Evolutionary conservation across 2,888 invertebrate species (phyloP).

Genomic region (Drosophila setosimentum): DNA sequence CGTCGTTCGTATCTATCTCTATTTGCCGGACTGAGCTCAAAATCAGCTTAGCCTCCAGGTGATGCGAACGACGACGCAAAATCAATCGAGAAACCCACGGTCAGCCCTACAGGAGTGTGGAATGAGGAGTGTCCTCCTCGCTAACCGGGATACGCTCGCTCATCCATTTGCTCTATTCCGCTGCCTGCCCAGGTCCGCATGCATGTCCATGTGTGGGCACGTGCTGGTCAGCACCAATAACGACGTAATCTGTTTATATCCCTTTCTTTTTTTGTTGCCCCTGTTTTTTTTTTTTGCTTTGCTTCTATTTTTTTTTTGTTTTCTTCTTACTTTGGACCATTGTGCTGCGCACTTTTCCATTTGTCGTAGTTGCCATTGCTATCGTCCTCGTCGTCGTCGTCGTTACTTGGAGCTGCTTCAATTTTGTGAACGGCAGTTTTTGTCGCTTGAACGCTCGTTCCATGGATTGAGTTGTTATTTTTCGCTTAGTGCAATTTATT

Average conservation of each 20-base stretch:
- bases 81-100: constrained; percentile 75
- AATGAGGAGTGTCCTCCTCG: constrained; percentile 30
- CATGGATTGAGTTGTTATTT: constrained; percentile 78
- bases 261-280: constrained; percentile 56
- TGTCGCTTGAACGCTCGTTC: constrained; percentile 61
- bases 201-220: constrained; percentile 71
- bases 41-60: constrained; percentile 80
- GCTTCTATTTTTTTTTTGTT: neutral
- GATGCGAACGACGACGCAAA: constrained; percentile 71
- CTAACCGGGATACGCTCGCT: constrained; percentile 27
- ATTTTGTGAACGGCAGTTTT: constrained; percentile 80
- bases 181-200: constrained; percentile 7
- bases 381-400: constrained; percentile 8
- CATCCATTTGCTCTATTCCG: constrained; percentile 59
- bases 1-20: constrained; percentile 32
- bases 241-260: constrained; percentile 82
- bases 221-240: constrained; percentile 79
- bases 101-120: constrained; percentile 47
- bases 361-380: constrained; percentile 54
- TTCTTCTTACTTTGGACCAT: constrained; percentile 41
- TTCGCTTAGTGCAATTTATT: constrained; percentile 81
- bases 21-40: constrained; percentile 56
- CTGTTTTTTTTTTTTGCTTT: constrained; percentile 5
- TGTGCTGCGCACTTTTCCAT: constrained; percentile 79
- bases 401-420: constrained; percentile 65